Conservation (phyloP, 1,140 invertebrate genomes). For the Achroia grisella region DNA sequence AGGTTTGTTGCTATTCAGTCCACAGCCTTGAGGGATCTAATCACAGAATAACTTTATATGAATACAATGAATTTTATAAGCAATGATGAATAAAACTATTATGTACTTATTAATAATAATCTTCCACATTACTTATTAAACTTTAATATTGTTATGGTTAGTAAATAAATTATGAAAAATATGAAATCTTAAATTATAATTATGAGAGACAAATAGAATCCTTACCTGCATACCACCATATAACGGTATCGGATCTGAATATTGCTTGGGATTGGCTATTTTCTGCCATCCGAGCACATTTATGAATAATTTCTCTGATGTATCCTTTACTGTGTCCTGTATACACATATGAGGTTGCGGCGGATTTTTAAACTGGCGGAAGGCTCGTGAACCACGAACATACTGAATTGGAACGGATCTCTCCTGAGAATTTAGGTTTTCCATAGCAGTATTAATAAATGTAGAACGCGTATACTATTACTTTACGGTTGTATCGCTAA, state of each 20-base stretch:
- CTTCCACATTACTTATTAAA: too few relatives aligned
- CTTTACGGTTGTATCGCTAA: slow-evolving; percentile 27
- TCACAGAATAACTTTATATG: too few relatives aligned
- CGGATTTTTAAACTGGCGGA: slow-evolving; percentile 80
- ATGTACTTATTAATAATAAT: not conserved
- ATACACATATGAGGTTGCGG: slow-evolving; percentile 85
- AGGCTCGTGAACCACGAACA: slow-evolving; percentile 70
- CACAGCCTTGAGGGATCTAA: slow-evolving; percentile 66
- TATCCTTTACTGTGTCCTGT: slow-evolving; percentile 76
- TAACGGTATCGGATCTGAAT: slow-evolving; percentile 78
- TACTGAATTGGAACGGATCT: slow-evolving; percentile 53
- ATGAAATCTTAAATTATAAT: too few relatives aligned
- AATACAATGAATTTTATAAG: too few relatives aligned
- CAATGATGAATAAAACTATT: slow-evolving; percentile 8
- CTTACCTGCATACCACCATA: slow-evolving; percentile 81
- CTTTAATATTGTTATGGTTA: too few relatives aligned
- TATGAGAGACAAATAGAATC: not conserved
- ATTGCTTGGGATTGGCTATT: slow-evolving; percentile 77
- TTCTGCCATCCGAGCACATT: slow-evolving; percentile 83
- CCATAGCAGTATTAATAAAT: slow-evolving; percentile 39
- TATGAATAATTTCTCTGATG: slow-evolving; percentile 75
- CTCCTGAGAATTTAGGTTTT: slow-evolving; percentile 56
- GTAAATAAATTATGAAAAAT: not conserved
- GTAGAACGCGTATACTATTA: slow-evolving; percentile 17
- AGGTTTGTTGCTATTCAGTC: slow-evolving; percentile 75